Percentiles rank a stretch among this genome's conserved stretches.
phyloP scores from a whole-genome alignment of 2,113 vertebrate species.

The Nansenia antarctica region DNA sequence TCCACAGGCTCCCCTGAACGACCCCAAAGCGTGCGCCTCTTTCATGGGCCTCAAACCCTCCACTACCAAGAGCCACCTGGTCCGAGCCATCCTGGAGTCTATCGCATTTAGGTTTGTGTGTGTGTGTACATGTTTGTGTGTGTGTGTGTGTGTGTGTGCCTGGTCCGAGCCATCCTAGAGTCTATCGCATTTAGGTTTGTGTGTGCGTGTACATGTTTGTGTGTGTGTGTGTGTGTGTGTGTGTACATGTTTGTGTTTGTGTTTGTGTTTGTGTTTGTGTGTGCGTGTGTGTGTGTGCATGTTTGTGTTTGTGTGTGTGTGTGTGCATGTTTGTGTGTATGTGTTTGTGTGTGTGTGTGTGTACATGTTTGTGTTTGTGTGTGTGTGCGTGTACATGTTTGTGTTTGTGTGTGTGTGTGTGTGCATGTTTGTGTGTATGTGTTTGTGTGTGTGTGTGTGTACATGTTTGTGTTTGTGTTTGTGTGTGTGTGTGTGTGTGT shows the following conservation, averaged over 20 bases:
- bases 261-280: constrained; percentile 60
- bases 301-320: constrained; percentile 5
- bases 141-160: background rate
- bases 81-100: constrained; percentile 93
- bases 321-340: background rate
- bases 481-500: constrained; percentile 61
- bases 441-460: constrained; percentile 64
- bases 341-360: background rate
- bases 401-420: background rate
- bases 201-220: background rate
- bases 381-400: background rate
- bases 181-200: constrained; percentile 91
- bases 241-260: constrained; percentile 83
- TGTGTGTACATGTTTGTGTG: background rate
- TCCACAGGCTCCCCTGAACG: constrained; percentile 85
- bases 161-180: constrained; percentile 89
- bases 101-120: constrained; percentile 87
- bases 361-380: too few species aligned
- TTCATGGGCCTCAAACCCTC: constrained; percentile 92
- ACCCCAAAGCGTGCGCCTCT: constrained; percentile 87
- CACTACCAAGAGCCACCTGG: constrained; percentile 87
- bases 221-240: background rate
- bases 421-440: too few species aligned
- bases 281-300: background rate
- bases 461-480: background rate